These are phyloP conservation scores for Xiphophorus maculatus DNA, from an alignment of 2,113 vertebrate species.

Conservation along the genomic window DNA sequence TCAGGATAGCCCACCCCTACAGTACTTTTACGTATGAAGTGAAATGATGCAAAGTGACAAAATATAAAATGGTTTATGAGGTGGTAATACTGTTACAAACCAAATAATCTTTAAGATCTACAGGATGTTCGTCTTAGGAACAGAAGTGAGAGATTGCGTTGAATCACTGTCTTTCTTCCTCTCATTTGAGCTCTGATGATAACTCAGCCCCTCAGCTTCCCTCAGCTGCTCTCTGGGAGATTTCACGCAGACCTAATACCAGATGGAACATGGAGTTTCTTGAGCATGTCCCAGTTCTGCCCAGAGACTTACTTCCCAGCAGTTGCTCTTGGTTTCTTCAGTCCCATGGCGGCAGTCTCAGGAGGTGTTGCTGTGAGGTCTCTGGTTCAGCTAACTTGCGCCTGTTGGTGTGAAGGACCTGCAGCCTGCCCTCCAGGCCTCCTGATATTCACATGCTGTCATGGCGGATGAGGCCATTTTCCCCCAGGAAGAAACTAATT, in stretches of 20 bases:
- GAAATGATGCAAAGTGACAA: too few relatives aligned
- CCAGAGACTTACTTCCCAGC: slow-evolving; percentile 31
- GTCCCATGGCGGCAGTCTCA: slow-evolving; percentile 36
- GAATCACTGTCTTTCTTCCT: slow-evolving; percentile 32
- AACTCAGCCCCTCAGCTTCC: slow-evolving; percentile 3
- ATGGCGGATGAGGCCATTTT: slow-evolving; percentile 41
- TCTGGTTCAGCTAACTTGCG: slow-evolving; percentile 45
- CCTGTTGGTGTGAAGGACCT: slow-evolving; percentile 32
- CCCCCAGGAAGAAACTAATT: slow-evolving; percentile 52
- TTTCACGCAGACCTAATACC: slow-evolving; percentile 13
- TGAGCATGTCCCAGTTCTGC: slow-evolving; percentile 30
- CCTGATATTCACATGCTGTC: slow-evolving; percentile 30
- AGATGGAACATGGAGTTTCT: slow-evolving; percentile 44
- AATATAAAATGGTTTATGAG: neutral
- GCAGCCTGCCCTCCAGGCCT: slow-evolving; percentile 28
- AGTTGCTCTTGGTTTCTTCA: slow-evolving; percentile 20
- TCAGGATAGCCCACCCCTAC: too few relatives aligned
- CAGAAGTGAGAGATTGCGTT: slow-evolving; percentile 12
- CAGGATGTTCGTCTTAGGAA: slow-evolving; percentile 11
- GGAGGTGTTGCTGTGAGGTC: slow-evolving; percentile 41
- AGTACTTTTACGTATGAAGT: too few relatives aligned
- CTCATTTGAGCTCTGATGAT: slow-evolving; percentile 33
- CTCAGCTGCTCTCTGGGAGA: slow-evolving; percentile 32
- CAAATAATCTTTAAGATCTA: slow-evolving; percentile 2
- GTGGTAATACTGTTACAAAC: neutral